A percentile compares a stretch with the other conserved stretches of the same genome.
phyloP scores from a whole-genome alignment of 2,797 vertebrate genomes.

The Typhlichthys eigenmanni region DNA sequence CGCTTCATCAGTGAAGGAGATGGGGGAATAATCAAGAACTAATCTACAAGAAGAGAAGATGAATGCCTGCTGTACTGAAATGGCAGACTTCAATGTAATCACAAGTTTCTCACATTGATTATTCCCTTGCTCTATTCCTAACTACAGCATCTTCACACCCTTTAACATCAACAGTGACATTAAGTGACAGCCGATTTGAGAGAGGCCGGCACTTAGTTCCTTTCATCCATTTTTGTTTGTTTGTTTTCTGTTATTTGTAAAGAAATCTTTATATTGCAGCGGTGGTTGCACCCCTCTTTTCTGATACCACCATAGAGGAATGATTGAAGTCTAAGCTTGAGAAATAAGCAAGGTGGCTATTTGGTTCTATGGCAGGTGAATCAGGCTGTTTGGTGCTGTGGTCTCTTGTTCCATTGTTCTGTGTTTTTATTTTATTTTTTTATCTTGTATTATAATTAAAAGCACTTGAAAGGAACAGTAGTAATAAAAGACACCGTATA shows the following conservation, averaged over 20 bases:
- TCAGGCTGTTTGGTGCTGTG: slow-evolving; percentile 17
- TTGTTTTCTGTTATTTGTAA: slow-evolving; percentile 36
- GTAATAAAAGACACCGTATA: slow-evolving; percentile 15
- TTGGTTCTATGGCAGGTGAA: slow-evolving; percentile 24
- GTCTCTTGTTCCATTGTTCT: slow-evolving; percentile 27
- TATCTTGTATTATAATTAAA: slow-evolving; percentile 45
- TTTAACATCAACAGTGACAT: slow-evolving; percentile 54
- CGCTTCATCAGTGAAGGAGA: slow-evolving; percentile 88
- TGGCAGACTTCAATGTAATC: slow-evolving; percentile 21
- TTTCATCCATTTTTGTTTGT: slow-evolving; percentile 42
- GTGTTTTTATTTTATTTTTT: slow-evolving; percentile 17
- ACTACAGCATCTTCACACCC: slow-evolving; percentile 11
- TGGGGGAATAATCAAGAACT: slow-evolving; percentile 81
- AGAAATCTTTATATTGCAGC: slow-evolving; percentile 24
- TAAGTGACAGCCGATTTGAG: slow-evolving; percentile 49
- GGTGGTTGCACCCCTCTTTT: slow-evolving; percentile 45
- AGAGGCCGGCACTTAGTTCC: slow-evolving; percentile 36
- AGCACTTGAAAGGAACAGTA: slow-evolving; percentile 33
- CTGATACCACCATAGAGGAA: slow-evolving; percentile 47
- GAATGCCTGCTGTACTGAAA: slow-evolving; percentile 30
- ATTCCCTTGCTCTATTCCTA: slow-evolving; percentile 41
- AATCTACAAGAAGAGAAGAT: slow-evolving; percentile 37
- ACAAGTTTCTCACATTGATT: slow-evolving; percentile 21
- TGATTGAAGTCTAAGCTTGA: slow-evolving; percentile 34
- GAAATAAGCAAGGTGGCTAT: slow-evolving; percentile 17